These are phyloP conservation scores for Cettia cetti DNA, from an alignment of 2,113 vertebrate genomes.

Conservation along the genomic window DNA sequence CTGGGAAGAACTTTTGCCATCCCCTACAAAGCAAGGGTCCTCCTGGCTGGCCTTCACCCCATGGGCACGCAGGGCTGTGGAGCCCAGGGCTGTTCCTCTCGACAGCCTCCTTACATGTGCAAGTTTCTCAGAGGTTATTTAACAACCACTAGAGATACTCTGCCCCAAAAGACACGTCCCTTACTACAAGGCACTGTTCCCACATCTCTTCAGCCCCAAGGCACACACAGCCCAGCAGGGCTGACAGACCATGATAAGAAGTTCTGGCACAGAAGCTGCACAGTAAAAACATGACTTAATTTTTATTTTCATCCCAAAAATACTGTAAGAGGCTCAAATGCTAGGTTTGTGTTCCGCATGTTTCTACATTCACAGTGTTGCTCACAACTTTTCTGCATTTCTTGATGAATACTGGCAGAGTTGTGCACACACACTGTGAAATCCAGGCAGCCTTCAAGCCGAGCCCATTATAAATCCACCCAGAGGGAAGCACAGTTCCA, in stretches of 20 bases:
- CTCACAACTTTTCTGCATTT: neutral
- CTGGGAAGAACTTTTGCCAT: neutral
- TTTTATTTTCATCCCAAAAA: neutral
- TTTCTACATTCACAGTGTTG: fast-evolving
- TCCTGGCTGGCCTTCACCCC: fast-evolving
- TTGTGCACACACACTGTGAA: neutral
- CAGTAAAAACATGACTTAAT: neutral
- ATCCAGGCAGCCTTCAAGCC: neutral
- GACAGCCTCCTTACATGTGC: fast-evolving
- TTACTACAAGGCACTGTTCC: neutral
- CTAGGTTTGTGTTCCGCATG: neutral
- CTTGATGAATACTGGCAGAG: neutral
- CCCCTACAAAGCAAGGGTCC: neutral
- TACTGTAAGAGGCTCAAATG: neutral
- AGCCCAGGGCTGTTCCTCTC: neutral
- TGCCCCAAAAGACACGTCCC: fast-evolving
- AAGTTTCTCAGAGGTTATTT: neutral
- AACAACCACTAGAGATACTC: neutral
- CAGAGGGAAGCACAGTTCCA: neutral
- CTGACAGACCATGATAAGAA: neutral
- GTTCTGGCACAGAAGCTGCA: neutral
- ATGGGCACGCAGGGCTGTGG: fast-evolving
- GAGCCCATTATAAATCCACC: fast-evolving
- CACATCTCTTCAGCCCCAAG: neutral
- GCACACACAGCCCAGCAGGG: fast-evolving